Percentiles rank a stretch among this genome's conserved stretches.
phyloP scores from a whole-genome alignment of 2,797 vertebrate genomes.

The Hozukius guyotensis region DNA sequence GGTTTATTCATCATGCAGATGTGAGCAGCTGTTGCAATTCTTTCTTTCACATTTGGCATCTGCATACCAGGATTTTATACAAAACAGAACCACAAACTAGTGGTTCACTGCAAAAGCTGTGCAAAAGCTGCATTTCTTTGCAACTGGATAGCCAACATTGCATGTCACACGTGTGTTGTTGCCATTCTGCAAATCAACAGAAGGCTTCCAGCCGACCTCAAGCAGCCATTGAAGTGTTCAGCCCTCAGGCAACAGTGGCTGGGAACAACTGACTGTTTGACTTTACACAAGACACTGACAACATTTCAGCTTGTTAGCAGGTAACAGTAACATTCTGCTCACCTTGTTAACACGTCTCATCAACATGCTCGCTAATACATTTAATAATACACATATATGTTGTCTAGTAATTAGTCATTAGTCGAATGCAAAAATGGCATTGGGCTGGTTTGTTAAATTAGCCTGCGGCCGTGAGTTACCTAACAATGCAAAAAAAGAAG shows the following conservation, averaged over 20 bases:
- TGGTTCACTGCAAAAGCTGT: not conserved
- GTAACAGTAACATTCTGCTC: not conserved
- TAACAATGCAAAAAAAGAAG: not conserved
- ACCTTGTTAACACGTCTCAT: not conserved
- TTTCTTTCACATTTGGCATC: not conserved
- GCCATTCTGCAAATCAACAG: not conserved
- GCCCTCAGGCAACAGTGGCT: not conserved
- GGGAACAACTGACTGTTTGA: not conserved
- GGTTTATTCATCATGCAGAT: not conserved
- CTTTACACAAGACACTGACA: not conserved
- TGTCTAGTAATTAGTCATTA: not conserved
- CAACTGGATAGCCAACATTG: not conserved
- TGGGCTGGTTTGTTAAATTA: not conserved
- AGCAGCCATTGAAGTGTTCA: not conserved
- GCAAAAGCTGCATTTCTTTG: not conserved
- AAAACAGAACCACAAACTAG: not conserved
- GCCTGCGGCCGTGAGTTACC: not conserved
- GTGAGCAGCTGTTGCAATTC: not conserved
- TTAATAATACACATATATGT: not conserved
- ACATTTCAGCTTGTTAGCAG: not conserved
- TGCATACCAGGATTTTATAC: not conserved
- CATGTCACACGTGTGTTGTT: not conserved
- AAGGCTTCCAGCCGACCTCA: not conserved
- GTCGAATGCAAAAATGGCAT: not conserved
- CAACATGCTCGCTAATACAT: not conserved